These are phyloP conservation scores for Morbakka virulenta DNA, from an alignment of 30 jellyfish, hydroid and myxozoan genomes.

Conservation along the genomic window DNA sequence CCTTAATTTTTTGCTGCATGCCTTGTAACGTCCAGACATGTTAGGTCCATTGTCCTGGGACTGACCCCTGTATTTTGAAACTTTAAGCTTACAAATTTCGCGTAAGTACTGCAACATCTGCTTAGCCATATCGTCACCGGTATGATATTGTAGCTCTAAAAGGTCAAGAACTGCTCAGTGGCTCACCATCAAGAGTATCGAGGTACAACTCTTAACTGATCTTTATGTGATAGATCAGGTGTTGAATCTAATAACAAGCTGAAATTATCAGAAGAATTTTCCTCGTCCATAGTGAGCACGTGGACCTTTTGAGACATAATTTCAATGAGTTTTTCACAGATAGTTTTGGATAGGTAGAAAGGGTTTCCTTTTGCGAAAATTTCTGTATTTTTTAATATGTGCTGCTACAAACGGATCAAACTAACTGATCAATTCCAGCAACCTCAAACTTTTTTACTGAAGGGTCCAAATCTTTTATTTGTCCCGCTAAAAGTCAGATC, in stretches of 20 bases:
- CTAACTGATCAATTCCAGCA: slow-evolving; percentile 3
- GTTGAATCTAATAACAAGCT: not conserved
- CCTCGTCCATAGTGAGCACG: not conserved
- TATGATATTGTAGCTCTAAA: not conserved
- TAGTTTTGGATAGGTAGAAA: not conserved
- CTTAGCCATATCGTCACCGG: not conserved
- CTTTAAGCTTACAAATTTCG: not conserved
- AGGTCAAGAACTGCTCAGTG: not conserved
- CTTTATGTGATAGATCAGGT: not conserved
- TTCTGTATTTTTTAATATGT: not conserved
- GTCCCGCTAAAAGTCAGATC: slow-evolving; percentile 13
- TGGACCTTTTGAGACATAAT: not conserved
- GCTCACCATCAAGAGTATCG: not conserved
- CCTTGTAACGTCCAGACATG: not conserved
- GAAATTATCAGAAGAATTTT: not conserved
- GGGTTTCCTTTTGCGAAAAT: too few relatives aligned
- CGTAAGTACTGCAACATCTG: not conserved
- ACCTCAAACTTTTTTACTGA: not conserved
- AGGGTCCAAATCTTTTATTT: slow-evolving; percentile 11
- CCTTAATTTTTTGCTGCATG: not conserved
- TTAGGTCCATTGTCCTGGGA: not conserved
- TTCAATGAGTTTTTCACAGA: too few relatives aligned
- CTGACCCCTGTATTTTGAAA: not conserved
- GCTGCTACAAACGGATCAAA: not conserved
- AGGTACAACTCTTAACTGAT: not conserved